Evolutionary conservation across 2,888 invertebrate genomes (phyloP), one percentile per base, ranked within the genome.

Genomic region (Hybos culiciformis): DNA sequence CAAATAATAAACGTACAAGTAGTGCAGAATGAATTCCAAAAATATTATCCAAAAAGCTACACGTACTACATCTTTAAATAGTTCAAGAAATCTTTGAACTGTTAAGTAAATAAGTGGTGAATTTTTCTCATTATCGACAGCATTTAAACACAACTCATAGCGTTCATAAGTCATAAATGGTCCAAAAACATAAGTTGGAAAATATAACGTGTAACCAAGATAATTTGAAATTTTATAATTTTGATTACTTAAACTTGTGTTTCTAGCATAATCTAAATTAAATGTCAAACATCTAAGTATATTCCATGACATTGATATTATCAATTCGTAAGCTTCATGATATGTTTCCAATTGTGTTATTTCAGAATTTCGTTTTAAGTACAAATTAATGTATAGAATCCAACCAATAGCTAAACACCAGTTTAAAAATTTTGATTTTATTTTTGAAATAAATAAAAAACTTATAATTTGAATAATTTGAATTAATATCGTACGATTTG

Each of bases 141-240:
- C 12, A 42, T 56, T 66, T 50, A 68, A 66, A n/a, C n/a, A n/a
- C n/a, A n/a, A n/a, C n/a, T n/a, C n/a, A 66, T 83, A 92, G 45
- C 83, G 76, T 50, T 76, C 70, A 65, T 80, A 90, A 7, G 79
- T 68, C 53, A 91, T 73, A 43, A 91, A 71, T n/a, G 93, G 93
- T 15, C 93, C 93, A 53, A 78, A 72, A 54, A 83, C 80, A 46
- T 87, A 68, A n/a, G 81, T 70, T 17, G 93, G 93, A 41, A 88
- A 70, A 62, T 93, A 92, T 39, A 90, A 71, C 45, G 77, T 74
- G 61, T 91, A 93, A 17, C 80, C 77, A 40, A 83, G 59, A 54
- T 80, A 71, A 48, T 76, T 70, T 41, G 69, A 50, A 3, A 74
- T 50, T 48, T 39, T 49, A 42, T 42, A 54, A 32, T 55, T 58